Evolutionary conservation across 2,797 vertebrate species (phyloP).

Genomic region (Danionella dracula): DNA sequence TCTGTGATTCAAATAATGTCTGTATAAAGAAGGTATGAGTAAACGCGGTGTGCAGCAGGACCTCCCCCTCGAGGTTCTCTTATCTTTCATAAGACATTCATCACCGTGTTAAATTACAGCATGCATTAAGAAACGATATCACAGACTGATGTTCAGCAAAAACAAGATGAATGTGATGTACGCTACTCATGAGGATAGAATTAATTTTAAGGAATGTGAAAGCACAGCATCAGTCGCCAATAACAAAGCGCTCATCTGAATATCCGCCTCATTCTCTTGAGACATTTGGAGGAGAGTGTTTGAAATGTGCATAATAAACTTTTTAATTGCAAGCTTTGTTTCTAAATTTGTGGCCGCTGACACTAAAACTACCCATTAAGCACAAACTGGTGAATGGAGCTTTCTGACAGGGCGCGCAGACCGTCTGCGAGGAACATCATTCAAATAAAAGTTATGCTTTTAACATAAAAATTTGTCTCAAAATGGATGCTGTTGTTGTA

Average conservation of each 20-base stretch:
- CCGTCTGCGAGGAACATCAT: slow-evolving; percentile 56
- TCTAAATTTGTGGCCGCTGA: slow-evolving; percentile 63
- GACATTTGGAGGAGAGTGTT: slow-evolving; percentile 65
- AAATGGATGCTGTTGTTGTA: slow-evolving; percentile 66
- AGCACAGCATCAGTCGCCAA: slow-evolving; percentile 55
- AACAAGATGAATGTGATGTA: slow-evolving; percentile 64
- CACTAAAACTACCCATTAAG: slow-evolving; percentile 59
- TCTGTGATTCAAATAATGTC: slow-evolving; percentile 45
- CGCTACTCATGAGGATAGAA: slow-evolving; percentile 68
- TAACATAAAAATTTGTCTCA: slow-evolving; percentile 59
- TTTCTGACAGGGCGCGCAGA: slow-evolving; percentile 44
- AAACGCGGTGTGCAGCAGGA: slow-evolving; percentile 16
- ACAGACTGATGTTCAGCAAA: slow-evolving; percentile 63
- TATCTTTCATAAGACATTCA: slow-evolving; percentile 69
- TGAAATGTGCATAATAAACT: slow-evolving; percentile 57
- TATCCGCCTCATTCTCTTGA: slow-evolving; percentile 58
- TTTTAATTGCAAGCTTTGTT: slow-evolving; percentile 69
- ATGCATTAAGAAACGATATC: slow-evolving; percentile 73
- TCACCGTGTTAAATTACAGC: slow-evolving; percentile 72
- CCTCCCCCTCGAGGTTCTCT: slow-evolving; percentile 45
- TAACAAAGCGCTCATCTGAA: slow-evolving; percentile 73
- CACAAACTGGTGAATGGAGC: slow-evolving; percentile 52
- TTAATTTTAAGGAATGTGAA: slow-evolving; percentile 66
- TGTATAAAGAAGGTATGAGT: slow-evolving; percentile 41
- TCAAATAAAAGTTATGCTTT: slow-evolving; percentile 60